Percentiles rank a stretch among this genome's conserved stretches.
These are phyloP conservation scores for Lithophane leautieri DNA, from an alignment of 2,888 invertebrate genomes.

Conservation along the genomic window DNA sequence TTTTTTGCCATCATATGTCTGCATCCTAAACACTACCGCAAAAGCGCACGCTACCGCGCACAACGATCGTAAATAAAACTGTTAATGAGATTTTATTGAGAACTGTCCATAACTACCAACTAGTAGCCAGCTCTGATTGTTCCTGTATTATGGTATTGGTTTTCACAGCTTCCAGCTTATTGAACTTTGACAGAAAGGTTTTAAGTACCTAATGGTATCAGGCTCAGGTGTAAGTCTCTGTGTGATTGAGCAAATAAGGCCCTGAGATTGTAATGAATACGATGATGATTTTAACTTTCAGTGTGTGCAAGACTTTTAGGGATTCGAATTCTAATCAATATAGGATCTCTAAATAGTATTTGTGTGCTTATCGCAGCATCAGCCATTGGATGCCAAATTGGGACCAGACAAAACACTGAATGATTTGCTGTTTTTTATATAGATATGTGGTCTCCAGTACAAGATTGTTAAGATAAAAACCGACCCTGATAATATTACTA, in stretches of 20 bases:
- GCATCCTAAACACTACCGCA: slow-evolving; percentile 35
- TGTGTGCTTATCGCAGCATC: slow-evolving; percentile 13
- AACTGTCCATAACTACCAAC: slow-evolving; percentile 30
- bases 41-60: slow-evolving; percentile 36
- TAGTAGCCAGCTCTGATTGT: slow-evolving; percentile 24
- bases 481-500: slow-evolving; percentile 33
- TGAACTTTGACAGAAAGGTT: neutral
- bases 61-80: slow-evolving; percentile 56
- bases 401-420: slow-evolving; percentile 23
- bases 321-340: neutral
- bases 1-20: neutral
- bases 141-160: slow-evolving; percentile 8
- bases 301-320: neutral
- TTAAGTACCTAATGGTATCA: neutral
- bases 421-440: slow-evolving; percentile 48
- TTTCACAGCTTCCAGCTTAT: slow-evolving; percentile 1
- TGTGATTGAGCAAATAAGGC: neutral
- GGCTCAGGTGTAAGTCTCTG: neutral
- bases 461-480: slow-evolving; percentile 41
- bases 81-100: slow-evolving; percentile 53
- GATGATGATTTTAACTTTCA: neutral
- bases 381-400: slow-evolving; percentile 24
- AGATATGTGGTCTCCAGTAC: slow-evolving; percentile 37
- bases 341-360: slow-evolving; percentile 18
- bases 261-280: no score